Percentiles rank a stretch among this genome's conserved stretches.
These are phyloP conservation scores for Corynorhinus townsendii DNA, from an alignment of 2,113 vertebrate genomes.

Conservation along the genomic window DNA sequence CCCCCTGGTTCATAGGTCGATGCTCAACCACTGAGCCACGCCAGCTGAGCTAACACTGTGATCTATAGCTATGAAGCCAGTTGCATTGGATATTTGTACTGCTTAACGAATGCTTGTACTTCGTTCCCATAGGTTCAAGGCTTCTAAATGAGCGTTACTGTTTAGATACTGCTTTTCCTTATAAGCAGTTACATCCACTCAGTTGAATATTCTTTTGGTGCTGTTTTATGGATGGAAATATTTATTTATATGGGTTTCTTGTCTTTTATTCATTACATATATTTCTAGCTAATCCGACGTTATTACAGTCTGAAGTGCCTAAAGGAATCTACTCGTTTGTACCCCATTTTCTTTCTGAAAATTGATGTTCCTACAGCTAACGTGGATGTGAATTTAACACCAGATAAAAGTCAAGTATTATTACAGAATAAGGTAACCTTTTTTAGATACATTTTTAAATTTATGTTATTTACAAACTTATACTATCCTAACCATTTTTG, in stretches of 20 bases:
- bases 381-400: slow-evolving; percentile 94
- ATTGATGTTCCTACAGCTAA: slow-evolving; percentile 87
- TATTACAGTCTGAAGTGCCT: slow-evolving; percentile 83
- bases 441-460: slow-evolving; percentile 43
- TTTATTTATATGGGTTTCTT: slow-evolving; percentile 32
- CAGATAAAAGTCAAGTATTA: slow-evolving; percentile 95
- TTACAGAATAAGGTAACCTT: slow-evolving; percentile 93
- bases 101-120: neutral
- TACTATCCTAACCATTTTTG: neutral
- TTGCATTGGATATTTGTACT: neutral
- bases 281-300: slow-evolving; percentile 87
- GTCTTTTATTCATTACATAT: slow-evolving; percentile 39
- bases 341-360: slow-evolving; percentile 89
- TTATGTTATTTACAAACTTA: slow-evolving; percentile 18
- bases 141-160: neutral
- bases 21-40: no score
- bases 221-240: slow-evolving; percentile 8
- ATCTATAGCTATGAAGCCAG: neutral
- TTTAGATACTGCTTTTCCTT: neutral
- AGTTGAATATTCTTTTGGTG: neutral
- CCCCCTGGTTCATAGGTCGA: no score
- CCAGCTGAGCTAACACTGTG: neutral
- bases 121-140: neutral
- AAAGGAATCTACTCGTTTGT: slow-evolving; percentile 83
- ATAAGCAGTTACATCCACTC: neutral